phyloP scores from a whole-genome alignment of 2,797 vertebrate genomes.

The Tinamus major region DNA sequence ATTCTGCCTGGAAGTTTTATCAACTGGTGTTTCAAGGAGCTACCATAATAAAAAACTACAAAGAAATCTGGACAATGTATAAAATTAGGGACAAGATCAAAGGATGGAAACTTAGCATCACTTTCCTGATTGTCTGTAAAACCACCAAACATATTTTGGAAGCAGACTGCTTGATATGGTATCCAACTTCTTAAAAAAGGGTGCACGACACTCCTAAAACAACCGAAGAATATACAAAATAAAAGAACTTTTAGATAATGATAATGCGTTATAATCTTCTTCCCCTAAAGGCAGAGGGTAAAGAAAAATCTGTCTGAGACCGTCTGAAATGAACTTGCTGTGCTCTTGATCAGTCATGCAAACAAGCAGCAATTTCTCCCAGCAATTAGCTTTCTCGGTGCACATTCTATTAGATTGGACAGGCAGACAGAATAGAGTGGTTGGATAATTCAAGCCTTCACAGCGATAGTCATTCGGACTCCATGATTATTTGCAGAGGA shows the following conservation, averaged over 20 bases:
- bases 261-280: slow-evolving; percentile 81
- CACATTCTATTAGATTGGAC: slow-evolving; percentile 85
- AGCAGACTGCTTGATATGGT: not conserved
- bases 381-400: slow-evolving; percentile 83
- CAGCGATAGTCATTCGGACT: slow-evolving; percentile 67
- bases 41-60: not conserved
- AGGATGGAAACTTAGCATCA: not conserved
- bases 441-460: slow-evolving; percentile 54
- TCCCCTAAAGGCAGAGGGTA: slow-evolving; percentile 79
- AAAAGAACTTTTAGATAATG: slow-evolving; percentile 69
- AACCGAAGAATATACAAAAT: slow-evolving; percentile 30
- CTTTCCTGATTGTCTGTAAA: not conserved
- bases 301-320: slow-evolving; percentile 84
- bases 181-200: slow-evolving; percentile 6
- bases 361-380: slow-evolving; percentile 82
- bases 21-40: not conserved
- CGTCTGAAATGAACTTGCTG: slow-evolving; percentile 83
- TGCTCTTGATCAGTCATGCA: slow-evolving; percentile 85
- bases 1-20: not conserved
- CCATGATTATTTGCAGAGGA: slow-evolving; percentile 52
- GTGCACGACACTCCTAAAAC: not conserved
- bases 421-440: slow-evolving; percentile 76
- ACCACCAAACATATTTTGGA: not conserved
- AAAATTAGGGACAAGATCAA: not conserved
- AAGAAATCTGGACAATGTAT: not conserved